A percentile compares a stretch with the other conserved stretches of the same genome.
Conservation (phyloP, 2,113 vertebrate species). For the Xenotilapia leptura region DNA sequence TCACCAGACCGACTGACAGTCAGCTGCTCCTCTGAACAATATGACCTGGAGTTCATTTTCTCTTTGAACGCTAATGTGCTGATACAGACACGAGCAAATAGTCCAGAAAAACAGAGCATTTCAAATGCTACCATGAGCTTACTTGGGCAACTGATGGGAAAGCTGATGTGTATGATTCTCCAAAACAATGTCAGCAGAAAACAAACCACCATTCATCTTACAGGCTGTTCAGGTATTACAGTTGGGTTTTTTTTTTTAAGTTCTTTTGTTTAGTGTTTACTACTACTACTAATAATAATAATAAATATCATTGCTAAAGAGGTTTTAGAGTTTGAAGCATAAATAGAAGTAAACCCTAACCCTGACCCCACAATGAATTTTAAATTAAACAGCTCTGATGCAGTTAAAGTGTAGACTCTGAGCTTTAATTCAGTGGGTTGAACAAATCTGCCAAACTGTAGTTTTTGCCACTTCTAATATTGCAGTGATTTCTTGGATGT, state of each 20-base stretch:
- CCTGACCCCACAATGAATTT: background rate
- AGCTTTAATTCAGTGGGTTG: background rate
- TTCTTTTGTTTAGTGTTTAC: background rate
- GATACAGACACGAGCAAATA: background rate
- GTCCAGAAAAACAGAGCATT: background rate
- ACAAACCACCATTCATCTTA: background rate
- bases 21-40: slow-evolving; percentile 24
- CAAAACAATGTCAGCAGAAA: slow-evolving; percentile 1
- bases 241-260: fast-evolving
- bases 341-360: background rate
- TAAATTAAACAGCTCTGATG: background rate
- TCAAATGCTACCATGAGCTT: background rate
- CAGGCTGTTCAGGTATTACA: background rate
- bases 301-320: background rate
- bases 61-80: background rate
- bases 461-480: background rate
- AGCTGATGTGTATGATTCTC: background rate
- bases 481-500: fast-evolving
- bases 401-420: background rate
- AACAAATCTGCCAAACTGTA: background rate
- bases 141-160: background rate
- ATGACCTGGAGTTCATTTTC: background rate
- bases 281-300: fast-evolving
- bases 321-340: background rate
- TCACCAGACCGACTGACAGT: background rate